These are phyloP conservation scores for Branchinecta sandiegonensis DNA, from an alignment of 2,888 invertebrate species.

Conservation along the genomic window DNA sequence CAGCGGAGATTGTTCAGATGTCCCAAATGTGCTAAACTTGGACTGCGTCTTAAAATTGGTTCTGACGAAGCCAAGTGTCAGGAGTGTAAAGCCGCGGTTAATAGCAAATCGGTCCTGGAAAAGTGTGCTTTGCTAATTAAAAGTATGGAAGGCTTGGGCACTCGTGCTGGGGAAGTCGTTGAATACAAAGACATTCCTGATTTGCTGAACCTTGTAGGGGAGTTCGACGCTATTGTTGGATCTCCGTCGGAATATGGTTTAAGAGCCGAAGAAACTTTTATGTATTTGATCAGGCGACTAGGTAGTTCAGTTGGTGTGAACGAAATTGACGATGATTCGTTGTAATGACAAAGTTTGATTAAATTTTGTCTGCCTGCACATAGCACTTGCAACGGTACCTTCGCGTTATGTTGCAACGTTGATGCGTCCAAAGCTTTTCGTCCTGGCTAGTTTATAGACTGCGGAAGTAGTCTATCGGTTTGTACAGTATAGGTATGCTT, in stretches of 20 bases:
- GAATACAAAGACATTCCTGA: background rate
- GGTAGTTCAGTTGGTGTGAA: background rate
- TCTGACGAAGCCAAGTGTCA: background rate
- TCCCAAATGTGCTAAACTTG: constrained; percentile 1
- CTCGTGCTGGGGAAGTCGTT: background rate
- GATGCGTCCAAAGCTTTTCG: too few relatives aligned
- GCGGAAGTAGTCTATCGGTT: too few relatives aligned
- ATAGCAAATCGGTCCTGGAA: background rate
- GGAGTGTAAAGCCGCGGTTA: background rate
- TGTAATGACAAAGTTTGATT: too few relatives aligned
- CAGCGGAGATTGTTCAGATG: background rate
- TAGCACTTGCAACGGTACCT: too few relatives aligned
- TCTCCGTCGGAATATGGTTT: constrained; percentile 3
- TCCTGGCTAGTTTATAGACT: too few relatives aligned
- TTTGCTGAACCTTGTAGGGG: background rate
- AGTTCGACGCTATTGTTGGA: background rate
- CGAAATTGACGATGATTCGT: too few relatives aligned
- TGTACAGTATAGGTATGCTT: too few relatives aligned
- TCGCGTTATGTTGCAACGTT: too few relatives aligned
- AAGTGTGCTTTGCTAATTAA: background rate
- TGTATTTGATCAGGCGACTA: background rate
- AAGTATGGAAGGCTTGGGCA: background rate
- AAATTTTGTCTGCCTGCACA: too few relatives aligned
- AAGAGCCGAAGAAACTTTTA: background rate
- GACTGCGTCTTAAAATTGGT: background rate